A percentile compares a stretch with the other conserved stretches of the same genome.
Evolutionary conservation across 2,888 invertebrate genomes (phyloP).

Genomic region (Cheilosia urbana): DNA sequence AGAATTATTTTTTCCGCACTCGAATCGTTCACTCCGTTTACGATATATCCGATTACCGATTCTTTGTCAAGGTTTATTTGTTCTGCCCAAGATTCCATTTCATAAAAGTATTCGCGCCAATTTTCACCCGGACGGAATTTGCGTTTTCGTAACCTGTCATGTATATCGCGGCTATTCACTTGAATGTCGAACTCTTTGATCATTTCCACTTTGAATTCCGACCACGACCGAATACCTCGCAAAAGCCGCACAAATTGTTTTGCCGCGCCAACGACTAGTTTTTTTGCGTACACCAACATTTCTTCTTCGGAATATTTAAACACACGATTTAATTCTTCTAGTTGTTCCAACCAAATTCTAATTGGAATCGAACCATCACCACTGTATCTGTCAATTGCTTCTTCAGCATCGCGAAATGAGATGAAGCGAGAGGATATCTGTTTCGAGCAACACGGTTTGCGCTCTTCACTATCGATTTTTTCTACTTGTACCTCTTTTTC

Average conservation of each 20-base stretch:
- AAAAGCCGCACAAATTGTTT: not conserved
- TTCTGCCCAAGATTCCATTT: no score
- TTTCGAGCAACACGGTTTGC: no score
- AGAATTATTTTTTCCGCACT: no score
- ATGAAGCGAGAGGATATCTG: not conserved
- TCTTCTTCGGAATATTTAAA: slow-evolving; percentile 16
- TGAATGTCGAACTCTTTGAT: not conserved
- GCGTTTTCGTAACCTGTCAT: not conserved
- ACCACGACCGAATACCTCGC: not conserved
- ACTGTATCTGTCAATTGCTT: slow-evolving; percentile 8
- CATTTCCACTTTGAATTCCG: slow-evolving; percentile 2
- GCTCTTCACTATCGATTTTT: not conserved
- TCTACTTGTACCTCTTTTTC: not conserved
- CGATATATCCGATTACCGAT: no score
- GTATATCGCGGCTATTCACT: slow-evolving; percentile 5
- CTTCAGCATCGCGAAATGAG: not conserved
- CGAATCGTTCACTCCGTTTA: not conserved
- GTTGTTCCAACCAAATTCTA: slow-evolving; percentile 1
- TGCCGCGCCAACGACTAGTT: not conserved
- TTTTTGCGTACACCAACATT: not conserved
- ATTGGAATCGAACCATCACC: slow-evolving; percentile 1
- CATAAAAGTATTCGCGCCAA: no score
- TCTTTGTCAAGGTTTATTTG: no score
- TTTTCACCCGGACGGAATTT: slow-evolving; percentile 5
- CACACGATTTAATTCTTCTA: slow-evolving; percentile 5